Base-by-base conservation (phyloP, 2,888 invertebrate genomes). In the Adelognathus sp. region DNA sequence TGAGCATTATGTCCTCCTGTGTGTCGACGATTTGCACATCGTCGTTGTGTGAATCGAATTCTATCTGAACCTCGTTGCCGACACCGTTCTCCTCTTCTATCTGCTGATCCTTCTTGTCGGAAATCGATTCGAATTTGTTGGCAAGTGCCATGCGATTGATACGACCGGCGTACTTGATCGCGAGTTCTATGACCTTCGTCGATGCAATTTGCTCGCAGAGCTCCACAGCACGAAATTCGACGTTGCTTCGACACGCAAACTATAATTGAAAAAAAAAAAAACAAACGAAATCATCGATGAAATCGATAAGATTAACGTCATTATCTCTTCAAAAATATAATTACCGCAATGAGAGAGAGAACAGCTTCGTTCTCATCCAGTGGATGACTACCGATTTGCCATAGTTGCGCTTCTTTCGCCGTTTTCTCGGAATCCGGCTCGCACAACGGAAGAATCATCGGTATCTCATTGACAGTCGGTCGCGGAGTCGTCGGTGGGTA, bases 331-430 rank as follows among this genome's bases (percentile, higher is more conserved):
- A 31, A 16, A 11, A 21, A 52, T 39, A 29, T 73, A 92, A 94
- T 94, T 91, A 98, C 96, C 54, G 97, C 97, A 92, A 98, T 98
- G 56, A 98, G 92, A 92, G 97, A 97, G 83, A 98, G 94, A n/a
- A 98, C 94, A 3, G 96, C 94, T 89, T 97, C 96, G 81, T 95
- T 94, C 31, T 95, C 94, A 2, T 94, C 93, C 0, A 94, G 91
- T 1, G 93, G 92, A 84, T 95, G 93, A 82, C 93, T 93, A 31
- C 94, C 94, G 91, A 95, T 93, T 2, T 95, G 93, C 82, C 95
- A 93, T 39, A 96, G 86, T 81, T 93, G 93, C 86, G 96, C 96
- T 92, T 98, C 98, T 82, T 96, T 93, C 83, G 95, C 94, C 1
- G 96, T 94, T 90, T 98, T 98, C 88, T 98, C 98, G 0, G 95